Evolutionary conservation across 1,140 invertebrate species (phyloP).

Genomic region (silkworm (Bombyx mori)): DNA sequence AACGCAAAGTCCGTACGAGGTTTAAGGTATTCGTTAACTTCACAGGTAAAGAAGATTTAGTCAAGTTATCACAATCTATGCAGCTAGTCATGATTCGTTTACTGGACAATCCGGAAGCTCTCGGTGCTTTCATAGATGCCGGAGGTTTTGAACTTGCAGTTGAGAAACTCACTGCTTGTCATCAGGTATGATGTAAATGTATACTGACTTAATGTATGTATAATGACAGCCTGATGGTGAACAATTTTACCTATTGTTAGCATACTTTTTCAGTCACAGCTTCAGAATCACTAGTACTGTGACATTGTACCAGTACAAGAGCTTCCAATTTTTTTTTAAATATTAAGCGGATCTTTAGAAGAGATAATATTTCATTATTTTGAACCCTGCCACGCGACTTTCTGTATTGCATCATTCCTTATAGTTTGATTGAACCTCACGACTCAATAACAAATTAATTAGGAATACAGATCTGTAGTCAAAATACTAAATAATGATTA

Average conservation of each 20-base stretch:
- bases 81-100: constrained; percentile 53
- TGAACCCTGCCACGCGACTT: background rate
- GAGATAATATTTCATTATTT: too few relatives aligned
- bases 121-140: constrained; percentile 51
- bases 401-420: background rate
- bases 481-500: too few relatives aligned
- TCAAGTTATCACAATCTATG: constrained; percentile 58
- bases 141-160: constrained; percentile 54
- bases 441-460: background rate
- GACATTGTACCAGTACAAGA: too few relatives aligned
- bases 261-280: too few relatives aligned
- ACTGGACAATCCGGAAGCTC: constrained; percentile 52
- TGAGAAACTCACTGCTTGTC: constrained; percentile 66
- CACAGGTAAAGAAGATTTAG: constrained; percentile 51
- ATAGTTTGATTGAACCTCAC: background rate
- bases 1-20: too few relatives aligned
- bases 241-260: too few relatives aligned
- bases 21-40: background rate
- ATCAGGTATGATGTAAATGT: constrained; percentile 29
- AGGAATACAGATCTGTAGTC: too few relatives aligned
- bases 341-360: too few relatives aligned
- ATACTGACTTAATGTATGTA: too few relatives aligned
- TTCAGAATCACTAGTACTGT: too few relatives aligned
- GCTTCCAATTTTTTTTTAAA: too few relatives aligned
- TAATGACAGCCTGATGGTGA: too few relatives aligned